Evolutionary conservation across 2,113 vertebrate genomes (phyloP).

Genomic region (Theristicus caerulescens): DNA sequence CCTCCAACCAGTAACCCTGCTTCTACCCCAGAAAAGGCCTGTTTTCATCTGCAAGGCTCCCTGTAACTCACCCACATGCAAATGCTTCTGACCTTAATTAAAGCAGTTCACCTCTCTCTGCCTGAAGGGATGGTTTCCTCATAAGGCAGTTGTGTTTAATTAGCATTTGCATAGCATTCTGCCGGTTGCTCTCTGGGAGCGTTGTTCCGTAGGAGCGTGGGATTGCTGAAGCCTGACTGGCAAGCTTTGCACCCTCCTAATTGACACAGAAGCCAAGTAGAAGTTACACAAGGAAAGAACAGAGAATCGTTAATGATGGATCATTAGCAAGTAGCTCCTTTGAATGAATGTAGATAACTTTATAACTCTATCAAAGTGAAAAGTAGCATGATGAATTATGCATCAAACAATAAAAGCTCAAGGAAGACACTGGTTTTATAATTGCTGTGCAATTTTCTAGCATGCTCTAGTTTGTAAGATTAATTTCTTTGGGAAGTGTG

Average conservation of each 20-base stretch:
- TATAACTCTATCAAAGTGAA: conserved; percentile 65
- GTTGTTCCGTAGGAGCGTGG: conserved; percentile 53
- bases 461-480: conserved; percentile 50
- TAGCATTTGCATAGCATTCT: conserved; percentile 69
- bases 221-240: conserved; percentile 69
- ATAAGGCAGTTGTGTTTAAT: conserved; percentile 69
- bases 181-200: conserved; percentile 54
- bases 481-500: conserved; percentile 47
- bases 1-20: background rate
- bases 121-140: conserved; percentile 62
- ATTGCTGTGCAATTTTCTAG: conserved; percentile 57
- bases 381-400: conserved; percentile 61
- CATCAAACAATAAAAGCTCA: conserved; percentile 54
- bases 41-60: background rate
- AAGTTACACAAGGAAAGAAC: conserved; percentile 68
- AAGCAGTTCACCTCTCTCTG: conserved; percentile 61
- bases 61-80: conserved; percentile 50
- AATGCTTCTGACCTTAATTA: conserved; percentile 67
- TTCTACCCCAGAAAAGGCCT: background rate
- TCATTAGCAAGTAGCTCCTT: conserved; percentile 64
- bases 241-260: conserved; percentile 62
- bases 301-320: conserved; percentile 62
- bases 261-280: conserved; percentile 64
- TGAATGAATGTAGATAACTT: conserved; percentile 69
- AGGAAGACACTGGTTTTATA: conserved; percentile 51